Percentiles rank a stretch among this genome's conserved stretches.
These are phyloP conservation scores for Miichthys miiuy DNA, from an alignment of 2,797 vertebrate genomes.

Conservation along the genomic window DNA sequence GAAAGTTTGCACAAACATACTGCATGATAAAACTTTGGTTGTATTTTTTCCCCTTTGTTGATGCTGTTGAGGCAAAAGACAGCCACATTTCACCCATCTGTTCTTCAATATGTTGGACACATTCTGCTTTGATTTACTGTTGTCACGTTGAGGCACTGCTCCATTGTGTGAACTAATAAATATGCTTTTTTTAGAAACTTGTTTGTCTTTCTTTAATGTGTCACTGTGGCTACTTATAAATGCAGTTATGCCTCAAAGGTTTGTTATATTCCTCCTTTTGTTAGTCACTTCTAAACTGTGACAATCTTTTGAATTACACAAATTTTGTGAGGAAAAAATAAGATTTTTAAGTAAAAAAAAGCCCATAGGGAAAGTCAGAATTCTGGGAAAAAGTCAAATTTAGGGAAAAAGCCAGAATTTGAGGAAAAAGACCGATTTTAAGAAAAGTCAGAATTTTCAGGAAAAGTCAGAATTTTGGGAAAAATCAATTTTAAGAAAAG, in stretches of 20 bases:
- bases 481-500: too few species aligned
- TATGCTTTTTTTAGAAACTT: constrained; percentile 68
- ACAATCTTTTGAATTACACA: too few species aligned
- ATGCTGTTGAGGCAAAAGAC: constrained; percentile 45
- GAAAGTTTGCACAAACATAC: constrained; percentile 68
- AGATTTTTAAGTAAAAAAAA: too few species aligned
- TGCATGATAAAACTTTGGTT: constrained; percentile 78
- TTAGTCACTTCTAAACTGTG: too few species aligned
- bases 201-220: constrained; percentile 28
- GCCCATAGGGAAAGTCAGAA: too few species aligned
- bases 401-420: too few species aligned
- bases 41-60: constrained; percentile 50
- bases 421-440: too few species aligned
- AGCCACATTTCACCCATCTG: constrained; percentile 56
- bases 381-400: too few species aligned
- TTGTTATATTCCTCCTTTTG: too few species aligned
- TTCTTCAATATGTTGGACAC: constrained; percentile 62
- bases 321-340: too few species aligned
- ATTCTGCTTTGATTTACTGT: constrained; percentile 77
- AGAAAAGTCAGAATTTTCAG: too few species aligned
- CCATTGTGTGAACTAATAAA: constrained; percentile 81
- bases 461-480: rapidly evolving
- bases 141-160: constrained; percentile 72
- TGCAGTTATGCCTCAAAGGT: neutral
- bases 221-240: neutral